Evolutionary conservation across 2,113 vertebrate genomes (phyloP), one percentile per base, ranked within the genome.

Genomic region (Tauraco erythrolophus): DNA sequence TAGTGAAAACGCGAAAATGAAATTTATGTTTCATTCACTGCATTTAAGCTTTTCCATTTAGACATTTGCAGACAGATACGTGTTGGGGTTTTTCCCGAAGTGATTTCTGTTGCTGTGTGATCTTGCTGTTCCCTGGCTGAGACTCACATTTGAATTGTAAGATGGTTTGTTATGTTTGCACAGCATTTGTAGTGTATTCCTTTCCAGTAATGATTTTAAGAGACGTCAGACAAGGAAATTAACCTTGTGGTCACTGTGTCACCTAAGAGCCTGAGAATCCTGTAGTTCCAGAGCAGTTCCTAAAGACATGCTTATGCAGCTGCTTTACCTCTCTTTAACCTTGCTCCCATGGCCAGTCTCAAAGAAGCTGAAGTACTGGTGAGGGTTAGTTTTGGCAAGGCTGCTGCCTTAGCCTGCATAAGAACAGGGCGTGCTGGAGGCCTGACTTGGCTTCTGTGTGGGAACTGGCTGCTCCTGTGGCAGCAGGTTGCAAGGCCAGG

Each of bases 351-450:
- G 24, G 46, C 43, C 8, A 23, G 53, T 41, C 28, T 2, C 7
- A 4, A 58, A 30, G 37, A 64, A 75, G 83, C 10, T 69, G 50
- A 48, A 84, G 65, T 33, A 9, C 19, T 19, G 7, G 10, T 11
- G 50, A 30, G 37, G 4, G 16, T 8, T 12, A 33, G 80, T 61
- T 33, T 45, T 57, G 41, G 23, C 5, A 31, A 71, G 30, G 57
- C 56, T 46, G 39, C 39, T 28, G 56, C 64, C 17, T 18, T 37
- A 19, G 10, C 24, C 53, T 50, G 58, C 1, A 0, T 46, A 50
- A 77, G 57, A 58, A 28, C 0, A 1, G 57, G 39, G 27, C 9
- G 10, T 0, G 1, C 3, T n/a, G 21, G 61, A 74, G 35, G 75
- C 61, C 68, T 45, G 54, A 23, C 27, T 50, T 50, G 31, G 57